Conservation (phyloP, 2,888 invertebrate genomes). For the Ormyrus pomaceus region DNA sequence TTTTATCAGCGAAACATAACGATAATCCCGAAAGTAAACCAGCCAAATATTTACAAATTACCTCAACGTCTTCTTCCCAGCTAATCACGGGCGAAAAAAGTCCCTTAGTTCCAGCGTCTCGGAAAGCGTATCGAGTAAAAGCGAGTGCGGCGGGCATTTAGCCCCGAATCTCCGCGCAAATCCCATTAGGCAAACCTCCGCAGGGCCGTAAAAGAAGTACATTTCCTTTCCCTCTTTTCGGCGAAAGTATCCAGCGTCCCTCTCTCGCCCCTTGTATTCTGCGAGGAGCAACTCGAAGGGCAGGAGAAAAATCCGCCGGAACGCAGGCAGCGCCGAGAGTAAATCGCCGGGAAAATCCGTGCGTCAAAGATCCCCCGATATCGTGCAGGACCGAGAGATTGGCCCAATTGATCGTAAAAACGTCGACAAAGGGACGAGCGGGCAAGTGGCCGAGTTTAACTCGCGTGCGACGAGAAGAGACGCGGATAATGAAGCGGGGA, state of each 20-base stretch:
- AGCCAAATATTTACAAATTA: no score
- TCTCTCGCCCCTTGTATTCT: no score
- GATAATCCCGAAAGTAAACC: no score
- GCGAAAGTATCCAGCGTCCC: conserved; percentile 14
- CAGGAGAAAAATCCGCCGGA: background rate
- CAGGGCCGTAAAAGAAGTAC: conserved; percentile 40
- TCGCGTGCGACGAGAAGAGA: background rate
- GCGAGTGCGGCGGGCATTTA: conserved; percentile 29
- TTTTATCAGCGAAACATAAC: no score
- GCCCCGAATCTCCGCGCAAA: conserved; percentile 40
- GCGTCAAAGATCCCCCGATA: conserved; percentile 35
- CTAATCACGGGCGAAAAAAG: background rate
- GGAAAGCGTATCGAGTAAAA: conserved; percentile 14
- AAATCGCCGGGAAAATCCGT: conserved; percentile 52
- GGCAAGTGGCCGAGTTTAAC: conserved; percentile 38
- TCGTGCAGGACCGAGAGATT: conserved; percentile 19
- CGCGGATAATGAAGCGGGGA: background rate
- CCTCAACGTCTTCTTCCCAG: background rate
- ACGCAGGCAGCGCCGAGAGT: background rate
- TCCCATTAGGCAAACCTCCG: conserved; percentile 34
- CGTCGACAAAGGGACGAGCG: conserved; percentile 42
- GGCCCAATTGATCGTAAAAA: conserved; percentile 56
- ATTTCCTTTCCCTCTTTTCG: conserved; percentile 21
- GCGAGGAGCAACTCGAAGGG: background rate
- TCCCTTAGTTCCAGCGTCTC: background rate